Evolutionary conservation across 53 echinoderm and acorn worm genomes (phyloP), one percentile per base, ranked within the genome.

Genomic region (Zoroaster sp.): DNA sequence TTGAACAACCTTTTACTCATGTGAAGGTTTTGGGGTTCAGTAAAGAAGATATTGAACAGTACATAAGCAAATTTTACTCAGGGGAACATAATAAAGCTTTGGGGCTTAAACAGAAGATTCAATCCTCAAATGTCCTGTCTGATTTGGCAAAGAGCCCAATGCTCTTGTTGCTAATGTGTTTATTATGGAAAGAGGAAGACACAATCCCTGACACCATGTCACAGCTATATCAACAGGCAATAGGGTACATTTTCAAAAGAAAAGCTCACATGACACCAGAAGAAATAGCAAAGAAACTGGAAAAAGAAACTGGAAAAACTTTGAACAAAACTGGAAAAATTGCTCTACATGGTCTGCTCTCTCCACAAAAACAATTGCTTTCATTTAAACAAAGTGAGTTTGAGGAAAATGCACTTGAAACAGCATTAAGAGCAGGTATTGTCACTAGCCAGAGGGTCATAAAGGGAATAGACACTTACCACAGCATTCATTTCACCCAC

Each of bases 161-260:
- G 66, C 18, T 80, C 14, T 37, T 80, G 40, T 36, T 80, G 63
- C 20, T 80, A 39, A 53, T 80, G 54, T 80, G 80, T 35, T n/a
- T 80, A 12, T n/a, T 80, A 13, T 80, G 80, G 80, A 40, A 40
- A 59, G 63, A 31, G 40, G 20, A 59, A 8, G n/a, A 35, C n/a
- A 20, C 31, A 7, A 36, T 80, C 15, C 80, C 80, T n/a, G 80
- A 66, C 18, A 59, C 78, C 1, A 49, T 35, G 36, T 78, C 52
- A 5, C 49, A 25, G 10, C 31, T 77, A 45, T 77, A 77, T 10
- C 6, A 77, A 5, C 28, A 45, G 14, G 47, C 52, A 11, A 8
- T 77, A 5, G 8, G 31, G 21, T 77, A 77, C 78, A 77, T 49
- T 5, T 49, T 49, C 47, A 12, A 77, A 51, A 43, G 51, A 45